Base-by-base conservation (phyloP, 2,113 vertebrate genomes). In the Ictalurus furcatus region DNA sequence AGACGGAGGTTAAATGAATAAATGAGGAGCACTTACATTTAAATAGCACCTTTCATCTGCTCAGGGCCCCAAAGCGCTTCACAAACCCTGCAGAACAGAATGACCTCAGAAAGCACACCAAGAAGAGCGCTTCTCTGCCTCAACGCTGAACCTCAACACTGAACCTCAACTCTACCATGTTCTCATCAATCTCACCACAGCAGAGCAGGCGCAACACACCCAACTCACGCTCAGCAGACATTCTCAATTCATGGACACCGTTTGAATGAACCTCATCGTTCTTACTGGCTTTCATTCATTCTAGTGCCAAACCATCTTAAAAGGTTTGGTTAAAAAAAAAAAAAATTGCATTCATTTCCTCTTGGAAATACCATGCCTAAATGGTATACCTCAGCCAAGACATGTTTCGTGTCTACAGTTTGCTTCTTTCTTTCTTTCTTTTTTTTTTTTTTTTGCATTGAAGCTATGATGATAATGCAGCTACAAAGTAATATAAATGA, bases 1-100 rank as follows among this genome's bases (percentile, higher is more conserved):
- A 88, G 87, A 90, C 95, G 94, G 94, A 94, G 94, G 94, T 87
- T 94, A 95, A 95, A 95, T 96, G 95, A 95, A 95, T 95, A 95
- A 96, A 96, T 96, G 96, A 96, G 95, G 95, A 95, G 95, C 95
- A 96, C 96, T 96, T 96, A 96, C 96, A 96, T 96, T 96, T 96
- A 96, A 96, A 96, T 96, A 95, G 96, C 96, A 96, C 95, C 96
- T 96, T 96, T 96, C 95, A 96, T 96, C 95, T 96, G 96, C 95
- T 96, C 96, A 94, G 96, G 95, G 94, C 95, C 95, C 96, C 96
- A 96, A 96, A 96, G 95, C 94, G 96, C 95, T 95, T 96, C 95
- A 96, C 96, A 96, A 95, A 96, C 96, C 96, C 96, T 96, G 96
- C 95, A 96, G 96, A 96, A 96, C 95, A 96, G 94, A 96, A 96